phyloP scores from a whole-genome alignment of 2,797 vertebrate genomes.

The Phalanger gymnotis region DNA sequence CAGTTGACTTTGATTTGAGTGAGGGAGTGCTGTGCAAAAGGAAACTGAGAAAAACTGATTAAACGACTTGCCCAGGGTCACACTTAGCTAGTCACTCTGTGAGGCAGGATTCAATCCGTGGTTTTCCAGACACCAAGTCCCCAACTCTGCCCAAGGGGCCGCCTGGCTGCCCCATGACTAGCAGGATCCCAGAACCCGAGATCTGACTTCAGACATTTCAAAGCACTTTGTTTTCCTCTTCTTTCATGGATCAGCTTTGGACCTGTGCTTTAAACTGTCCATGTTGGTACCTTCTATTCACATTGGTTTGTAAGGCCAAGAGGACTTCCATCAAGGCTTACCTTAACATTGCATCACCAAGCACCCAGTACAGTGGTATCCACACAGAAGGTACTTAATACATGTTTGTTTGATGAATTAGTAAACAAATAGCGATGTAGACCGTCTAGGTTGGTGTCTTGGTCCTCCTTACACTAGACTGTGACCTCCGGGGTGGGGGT shows the following conservation, averaged over 20 bases:
- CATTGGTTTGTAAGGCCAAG: not conserved
- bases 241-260: not conserved
- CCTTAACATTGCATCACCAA: not conserved
- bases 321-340: not conserved
- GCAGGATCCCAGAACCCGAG: not conserved
- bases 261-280: not conserved
- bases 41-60: not conserved
- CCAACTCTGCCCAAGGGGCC: not conserved
- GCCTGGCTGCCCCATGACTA: not conserved
- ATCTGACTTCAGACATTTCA: not conserved
- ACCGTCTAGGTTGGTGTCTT: not conserved
- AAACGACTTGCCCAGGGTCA: not conserved
- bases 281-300: not conserved
- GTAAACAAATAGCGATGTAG: not conserved
- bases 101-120: not conserved
- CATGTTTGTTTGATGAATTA: not conserved
- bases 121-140: not conserved
- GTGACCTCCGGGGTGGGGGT: not conserved
- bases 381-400: not conserved
- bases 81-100: not conserved
- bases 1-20: too few relatives aligned
- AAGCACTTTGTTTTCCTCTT: not conserved
- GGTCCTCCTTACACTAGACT: not conserved
- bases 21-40: too few relatives aligned
- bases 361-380: not conserved